Evolutionary conservation across 2,888 invertebrate genomes (phyloP), one percentile per base, ranked within the genome.

Genomic region (Frankliniella intonsa): DNA sequence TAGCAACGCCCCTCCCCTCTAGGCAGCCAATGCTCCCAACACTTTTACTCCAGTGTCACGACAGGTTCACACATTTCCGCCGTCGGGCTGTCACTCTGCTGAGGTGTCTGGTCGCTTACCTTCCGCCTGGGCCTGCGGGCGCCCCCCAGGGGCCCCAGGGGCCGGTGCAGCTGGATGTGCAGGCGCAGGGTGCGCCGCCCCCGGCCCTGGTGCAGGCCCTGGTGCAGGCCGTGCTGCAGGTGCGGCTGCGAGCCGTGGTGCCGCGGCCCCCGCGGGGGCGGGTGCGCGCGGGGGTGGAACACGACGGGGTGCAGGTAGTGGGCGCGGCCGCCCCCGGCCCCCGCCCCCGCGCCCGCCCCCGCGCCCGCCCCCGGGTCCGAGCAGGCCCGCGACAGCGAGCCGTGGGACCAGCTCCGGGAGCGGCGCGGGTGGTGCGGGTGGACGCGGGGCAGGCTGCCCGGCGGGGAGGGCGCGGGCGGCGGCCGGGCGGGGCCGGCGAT

Each of bases 161-260:
- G n/a, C 25, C 69, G 69, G 69, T 76, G 69, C 69, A 76, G 69
- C 25, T 76, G 69, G 69, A 76, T 76, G 69, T 76, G 69, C 25
- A 76, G 69, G 8, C 69, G 69, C 11, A 76, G 69, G 25, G 69
- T 25, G 5, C 22, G 22, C 11, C 69, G n/a, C 9, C 22, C n/a
- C 69, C n/a, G 69, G 69, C 12, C 22, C 22, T 69, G 69, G 69
- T 3, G 69, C 22, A n/a, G 69, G 69, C 22, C 22, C 69, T 19
- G 69, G 69, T 22, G 69, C 11, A 12, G 69, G 69, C 22, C 10
- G 69, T 76, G n/a, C 9, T 11, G 69, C 69, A 11, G 69, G 69
- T 22, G 22, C 22, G 22, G 69, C 25, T 8, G 69, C 22, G 22
- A 25, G 69, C 22, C 22, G 22, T 22, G 69, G 69, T 22, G 69